These are phyloP conservation scores for Geophilus truncorum DNA, from an alignment of 2,888 invertebrate genomes.

Conservation along the genomic window DNA sequence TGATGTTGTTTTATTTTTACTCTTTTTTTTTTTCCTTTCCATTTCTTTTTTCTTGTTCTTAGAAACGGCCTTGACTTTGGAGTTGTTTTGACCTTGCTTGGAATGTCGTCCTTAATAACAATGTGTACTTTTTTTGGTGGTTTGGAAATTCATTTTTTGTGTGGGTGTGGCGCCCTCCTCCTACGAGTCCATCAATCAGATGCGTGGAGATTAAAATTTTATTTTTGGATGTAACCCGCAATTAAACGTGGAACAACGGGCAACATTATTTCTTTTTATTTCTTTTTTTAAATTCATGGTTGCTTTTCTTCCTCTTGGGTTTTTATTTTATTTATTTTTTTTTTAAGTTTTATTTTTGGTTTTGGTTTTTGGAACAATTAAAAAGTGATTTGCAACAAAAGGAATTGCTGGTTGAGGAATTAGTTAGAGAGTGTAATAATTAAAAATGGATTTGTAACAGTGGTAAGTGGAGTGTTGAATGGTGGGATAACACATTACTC, in stretches of 20 bases:
- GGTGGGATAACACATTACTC: too few species aligned
- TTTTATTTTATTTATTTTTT: too few species aligned
- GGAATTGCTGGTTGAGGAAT: too few species aligned
- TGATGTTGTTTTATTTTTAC: neutral
- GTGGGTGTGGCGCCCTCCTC: neutral
- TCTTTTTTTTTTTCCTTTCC: neutral
- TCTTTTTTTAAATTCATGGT: neutral
- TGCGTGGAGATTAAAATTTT: neutral
- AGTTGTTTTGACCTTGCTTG: neutral
- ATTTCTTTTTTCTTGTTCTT: neutral
- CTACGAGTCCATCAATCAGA: neutral
- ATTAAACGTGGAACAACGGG: neutral
- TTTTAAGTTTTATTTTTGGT: too few species aligned
- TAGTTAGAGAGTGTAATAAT: too few species aligned
- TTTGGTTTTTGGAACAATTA: neutral
- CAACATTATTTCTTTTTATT: neutral
- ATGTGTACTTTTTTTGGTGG: neutral
- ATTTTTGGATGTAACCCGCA: neutral
- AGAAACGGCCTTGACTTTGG: conserved; percentile 10
- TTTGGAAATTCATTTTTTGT: neutral
- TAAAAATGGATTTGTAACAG: too few species aligned
- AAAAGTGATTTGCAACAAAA: neutral
- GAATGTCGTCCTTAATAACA: neutral
- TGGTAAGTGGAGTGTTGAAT: too few species aligned
- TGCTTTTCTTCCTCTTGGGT: neutral